Conservation (phyloP, 1,140 invertebrate genomes). For the Saxidomus purpurata region DNA sequence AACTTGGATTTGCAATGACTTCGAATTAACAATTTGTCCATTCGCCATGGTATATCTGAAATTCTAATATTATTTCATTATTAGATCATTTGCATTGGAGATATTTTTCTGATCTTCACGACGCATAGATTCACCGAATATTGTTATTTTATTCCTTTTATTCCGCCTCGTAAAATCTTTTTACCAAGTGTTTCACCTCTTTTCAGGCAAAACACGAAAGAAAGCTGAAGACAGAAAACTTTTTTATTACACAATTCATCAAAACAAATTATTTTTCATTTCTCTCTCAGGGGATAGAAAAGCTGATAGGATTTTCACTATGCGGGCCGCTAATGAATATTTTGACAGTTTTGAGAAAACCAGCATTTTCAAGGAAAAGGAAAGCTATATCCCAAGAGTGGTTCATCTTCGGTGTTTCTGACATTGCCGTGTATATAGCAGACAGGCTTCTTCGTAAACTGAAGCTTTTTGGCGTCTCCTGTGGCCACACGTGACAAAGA, state of each 20-base stretch:
- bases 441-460: constrained; percentile 27
- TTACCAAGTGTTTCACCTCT: background rate
- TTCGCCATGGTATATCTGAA: too few species aligned
- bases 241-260: constrained; percentile 46
- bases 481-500: constrained; percentile 37
- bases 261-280: constrained; percentile 45
- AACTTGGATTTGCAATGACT: too few species aligned
- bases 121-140: too few species aligned
- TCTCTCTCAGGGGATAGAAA: constrained; percentile 1
- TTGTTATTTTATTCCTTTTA: too few species aligned
- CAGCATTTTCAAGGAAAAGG: constrained; percentile 33
- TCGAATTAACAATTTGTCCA: too few species aligned
- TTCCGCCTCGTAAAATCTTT: too few species aligned
- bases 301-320: constrained; percentile 54
- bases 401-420: constrained; percentile 19
- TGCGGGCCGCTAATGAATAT: constrained; percentile 65
- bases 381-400: constrained; percentile 25
- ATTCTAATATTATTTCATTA: too few species aligned
- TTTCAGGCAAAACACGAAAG: background rate
- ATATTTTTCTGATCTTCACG: too few species aligned
- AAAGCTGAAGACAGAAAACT: background rate
- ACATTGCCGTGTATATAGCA: constrained; percentile 23
- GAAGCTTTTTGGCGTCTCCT: constrained; percentile 37
- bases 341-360: constrained; percentile 65
- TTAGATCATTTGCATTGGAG: too few species aligned